These are phyloP conservation scores for Meloidogyne floridensis DNA, from an alignment of 1,140 invertebrate species.

Conservation along the genomic window DNA sequence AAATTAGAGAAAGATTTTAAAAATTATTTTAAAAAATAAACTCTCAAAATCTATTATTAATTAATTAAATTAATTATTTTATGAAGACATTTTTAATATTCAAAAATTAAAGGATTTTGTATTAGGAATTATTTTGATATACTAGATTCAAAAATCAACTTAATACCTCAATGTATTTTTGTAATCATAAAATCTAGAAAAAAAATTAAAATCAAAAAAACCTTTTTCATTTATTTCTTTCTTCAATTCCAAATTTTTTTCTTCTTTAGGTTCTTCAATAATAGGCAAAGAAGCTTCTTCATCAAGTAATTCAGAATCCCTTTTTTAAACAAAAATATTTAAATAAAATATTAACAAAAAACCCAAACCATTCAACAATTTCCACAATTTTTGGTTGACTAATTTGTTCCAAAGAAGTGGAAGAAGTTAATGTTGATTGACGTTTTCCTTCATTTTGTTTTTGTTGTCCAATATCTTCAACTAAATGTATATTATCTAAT, in stretches of 20 bases:
- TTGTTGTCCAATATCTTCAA: background rate
- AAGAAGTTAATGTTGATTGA: background rate
- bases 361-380: background rate
- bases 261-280: constrained; percentile 9
- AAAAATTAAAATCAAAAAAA: background rate
- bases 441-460: background rate
- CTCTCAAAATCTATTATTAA: too few species aligned
- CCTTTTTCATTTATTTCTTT: background rate
- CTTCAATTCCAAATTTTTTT: background rate
- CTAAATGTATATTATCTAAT: constrained; percentile 2
- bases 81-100: too few species aligned
- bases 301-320: background rate
- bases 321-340: background rate
- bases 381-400: background rate
- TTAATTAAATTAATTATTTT: too few species aligned
- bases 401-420: background rate
- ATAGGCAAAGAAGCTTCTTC: background rate
- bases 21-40: too few species aligned
- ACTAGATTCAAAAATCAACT: too few species aligned
- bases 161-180: too few species aligned
- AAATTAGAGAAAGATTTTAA: too few species aligned
- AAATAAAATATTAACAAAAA: background rate
- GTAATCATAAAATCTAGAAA: background rate
- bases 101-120: too few species aligned
- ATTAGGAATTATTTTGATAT: too few species aligned